Evolutionary conservation across 1,140 invertebrate genomes (phyloP).

Genomic region (Elymnias hypermnestra): DNA sequence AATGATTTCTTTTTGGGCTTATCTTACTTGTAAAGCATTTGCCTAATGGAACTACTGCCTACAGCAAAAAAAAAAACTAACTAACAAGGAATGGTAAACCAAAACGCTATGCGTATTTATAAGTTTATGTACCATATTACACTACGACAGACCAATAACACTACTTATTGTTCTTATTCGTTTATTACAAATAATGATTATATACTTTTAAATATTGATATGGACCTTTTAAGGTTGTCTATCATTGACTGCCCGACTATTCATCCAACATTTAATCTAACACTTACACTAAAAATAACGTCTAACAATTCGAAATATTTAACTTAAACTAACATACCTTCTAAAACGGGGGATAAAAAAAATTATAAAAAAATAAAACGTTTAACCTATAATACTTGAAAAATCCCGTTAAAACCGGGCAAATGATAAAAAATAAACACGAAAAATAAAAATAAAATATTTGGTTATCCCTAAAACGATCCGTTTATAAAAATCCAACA

Average conservation of each 20-base stretch:
- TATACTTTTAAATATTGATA: constrained; percentile 73
- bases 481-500: constrained; percentile 46
- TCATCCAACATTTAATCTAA: constrained; percentile 47
- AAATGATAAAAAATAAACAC: constrained; percentile 21
- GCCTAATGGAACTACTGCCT: too few relatives aligned
- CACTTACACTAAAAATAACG: constrained; percentile 44
- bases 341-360: constrained; percentile 35
- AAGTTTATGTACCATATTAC: constrained; percentile 33
- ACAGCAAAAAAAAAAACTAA: constrained; percentile 10
- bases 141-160: constrained; percentile 48
- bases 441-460: constrained; percentile 40
- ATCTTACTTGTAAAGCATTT: too few relatives aligned
- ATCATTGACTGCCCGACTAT: constrained; percentile 43
- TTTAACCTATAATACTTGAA: constrained; percentile 68
- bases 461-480: constrained; percentile 50
- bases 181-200: constrained; percentile 67
- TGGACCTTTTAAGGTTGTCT: constrained; percentile 68
- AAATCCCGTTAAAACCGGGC: constrained; percentile 64
- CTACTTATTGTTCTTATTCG: constrained; percentile 72
- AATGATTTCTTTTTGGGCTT: too few relatives aligned
- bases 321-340: constrained; percentile 39
- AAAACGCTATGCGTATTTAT: constrained; percentile 54
- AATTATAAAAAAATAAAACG: constrained; percentile 30
- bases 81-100: constrained; percentile 29
- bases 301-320: constrained; percentile 55